Evolutionary conservation across 2,113 vertebrate genomes (phyloP).

Genomic region (Ochotona princeps): DNA sequence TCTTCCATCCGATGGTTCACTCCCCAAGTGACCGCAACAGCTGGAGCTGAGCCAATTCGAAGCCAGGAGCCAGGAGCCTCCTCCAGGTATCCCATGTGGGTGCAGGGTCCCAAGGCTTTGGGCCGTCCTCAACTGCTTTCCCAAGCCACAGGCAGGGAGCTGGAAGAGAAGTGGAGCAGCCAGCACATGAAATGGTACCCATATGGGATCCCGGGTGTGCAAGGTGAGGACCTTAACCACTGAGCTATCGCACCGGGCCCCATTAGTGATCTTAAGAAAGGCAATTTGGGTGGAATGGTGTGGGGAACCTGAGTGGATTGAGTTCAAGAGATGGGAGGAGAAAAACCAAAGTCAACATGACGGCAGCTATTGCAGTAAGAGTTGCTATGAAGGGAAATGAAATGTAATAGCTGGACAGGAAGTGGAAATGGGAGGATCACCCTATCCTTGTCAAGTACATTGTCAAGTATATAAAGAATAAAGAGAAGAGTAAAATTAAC

Average conservation of each 20-base stretch:
- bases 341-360: neutral
- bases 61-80: too few species aligned
- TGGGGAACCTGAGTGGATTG: neutral
- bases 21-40: too few species aligned
- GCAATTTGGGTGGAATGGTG: neutral
- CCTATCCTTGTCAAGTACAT: neutral
- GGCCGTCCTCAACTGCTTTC: too few species aligned
- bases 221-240: too few species aligned
- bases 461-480: neutral
- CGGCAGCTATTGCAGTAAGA: neutral
- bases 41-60: too few species aligned
- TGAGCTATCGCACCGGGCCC: too few species aligned
- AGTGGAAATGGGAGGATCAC: neutral
- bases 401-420: neutral
- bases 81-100: too few species aligned
- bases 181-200: rapidly evolving
- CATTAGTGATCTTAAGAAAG: neutral
- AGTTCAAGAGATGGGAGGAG: neutral
- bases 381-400: neutral
- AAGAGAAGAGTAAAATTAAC: neutral
- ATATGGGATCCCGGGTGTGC: too few species aligned
- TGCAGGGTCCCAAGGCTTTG: too few species aligned
- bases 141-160: too few species aligned
- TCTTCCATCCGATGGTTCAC: too few species aligned
- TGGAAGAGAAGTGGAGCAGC: too few species aligned